phyloP scores from a whole-genome alignment of 2,113 vertebrate genomes.

The Pygoscelis antarcticus region DNA sequence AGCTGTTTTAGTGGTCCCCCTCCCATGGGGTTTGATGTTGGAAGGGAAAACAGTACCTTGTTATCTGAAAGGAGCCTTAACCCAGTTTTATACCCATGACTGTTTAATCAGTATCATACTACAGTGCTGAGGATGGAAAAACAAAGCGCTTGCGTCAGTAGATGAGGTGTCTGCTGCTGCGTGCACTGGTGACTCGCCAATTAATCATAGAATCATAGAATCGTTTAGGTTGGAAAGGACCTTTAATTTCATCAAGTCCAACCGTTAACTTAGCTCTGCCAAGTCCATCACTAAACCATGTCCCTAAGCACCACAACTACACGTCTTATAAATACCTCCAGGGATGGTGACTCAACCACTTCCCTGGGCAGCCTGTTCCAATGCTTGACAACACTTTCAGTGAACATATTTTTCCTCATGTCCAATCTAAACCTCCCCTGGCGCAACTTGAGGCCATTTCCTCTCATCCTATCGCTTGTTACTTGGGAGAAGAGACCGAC shows the following conservation, averaged over 20 bases:
- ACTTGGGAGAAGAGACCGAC: too few species aligned
- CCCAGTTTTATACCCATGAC: fast-evolving
- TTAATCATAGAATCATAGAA: neutral
- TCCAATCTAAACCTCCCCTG: too few species aligned
- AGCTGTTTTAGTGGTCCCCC: neutral
- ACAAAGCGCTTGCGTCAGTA: neutral
- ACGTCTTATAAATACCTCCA: too few species aligned
- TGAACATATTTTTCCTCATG: too few species aligned
- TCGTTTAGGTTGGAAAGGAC: neutral
- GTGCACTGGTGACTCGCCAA: neutral
- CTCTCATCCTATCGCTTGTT: too few species aligned
- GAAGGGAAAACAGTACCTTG: neutral
- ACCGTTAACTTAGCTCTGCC: neutral
- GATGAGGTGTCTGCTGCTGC: neutral
- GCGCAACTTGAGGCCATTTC: too few species aligned
- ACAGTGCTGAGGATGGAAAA: neutral
- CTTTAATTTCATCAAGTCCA: neutral
- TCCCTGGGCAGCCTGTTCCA: too few species aligned
- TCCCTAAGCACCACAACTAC: too few species aligned
- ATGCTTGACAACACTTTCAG: too few species aligned
- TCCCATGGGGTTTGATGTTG: neutral
- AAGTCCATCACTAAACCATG: neutral
- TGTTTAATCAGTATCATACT: neutral
- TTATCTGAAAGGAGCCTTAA: neutral
- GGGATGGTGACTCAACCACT: too few species aligned